phyloP scores from a whole-genome alignment of 1,140 invertebrate genomes.

The Drosophila ogumai region DNA sequence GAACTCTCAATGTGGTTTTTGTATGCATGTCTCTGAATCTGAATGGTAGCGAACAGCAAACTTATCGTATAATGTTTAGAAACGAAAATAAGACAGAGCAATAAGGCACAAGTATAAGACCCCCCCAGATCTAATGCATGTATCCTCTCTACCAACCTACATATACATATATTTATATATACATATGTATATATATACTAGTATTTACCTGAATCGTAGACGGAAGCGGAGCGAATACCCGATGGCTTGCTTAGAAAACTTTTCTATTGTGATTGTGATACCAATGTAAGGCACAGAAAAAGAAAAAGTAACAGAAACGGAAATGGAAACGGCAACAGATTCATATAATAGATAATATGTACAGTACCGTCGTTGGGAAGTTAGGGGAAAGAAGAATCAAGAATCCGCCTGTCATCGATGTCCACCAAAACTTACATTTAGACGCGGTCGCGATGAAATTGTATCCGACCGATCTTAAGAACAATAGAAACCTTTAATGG shows the following conservation, averaged over 20 bases:
- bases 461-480: conserved; percentile 38
- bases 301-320: conserved; percentile 12
- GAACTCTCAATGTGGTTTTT: conserved; percentile 56
- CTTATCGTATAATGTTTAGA: conserved; percentile 36
- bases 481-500: conserved; percentile 34
- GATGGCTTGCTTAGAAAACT: conserved; percentile 56
- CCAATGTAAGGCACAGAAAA: conserved; percentile 60
- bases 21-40: conserved; percentile 24
- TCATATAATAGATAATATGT: conserved; percentile 24
- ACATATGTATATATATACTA: conserved; percentile 9
- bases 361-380: conserved; percentile 12
- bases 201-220: conserved; percentile 27
- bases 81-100: conserved; percentile 18
- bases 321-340: conserved; percentile 7
- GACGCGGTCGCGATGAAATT: conserved; percentile 39
- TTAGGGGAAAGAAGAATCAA: conserved; percentile 14
- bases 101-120: conserved; percentile 35
- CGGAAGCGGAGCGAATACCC: conserved; percentile 8
- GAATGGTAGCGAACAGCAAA: conserved; percentile 26
- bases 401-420: conserved; percentile 35
- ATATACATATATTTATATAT: conserved; percentile 1
- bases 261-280: conserved; percentile 69
- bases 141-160: conserved; percentile 9
- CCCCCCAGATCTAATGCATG: conserved; percentile 8
- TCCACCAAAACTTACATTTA: conserved; percentile 36